A percentile compares a stretch with the other conserved stretches of the same genome.
phyloP scores from a whole-genome alignment of 2,888 invertebrate species.

The Pasiphila rectangulata region DNA sequence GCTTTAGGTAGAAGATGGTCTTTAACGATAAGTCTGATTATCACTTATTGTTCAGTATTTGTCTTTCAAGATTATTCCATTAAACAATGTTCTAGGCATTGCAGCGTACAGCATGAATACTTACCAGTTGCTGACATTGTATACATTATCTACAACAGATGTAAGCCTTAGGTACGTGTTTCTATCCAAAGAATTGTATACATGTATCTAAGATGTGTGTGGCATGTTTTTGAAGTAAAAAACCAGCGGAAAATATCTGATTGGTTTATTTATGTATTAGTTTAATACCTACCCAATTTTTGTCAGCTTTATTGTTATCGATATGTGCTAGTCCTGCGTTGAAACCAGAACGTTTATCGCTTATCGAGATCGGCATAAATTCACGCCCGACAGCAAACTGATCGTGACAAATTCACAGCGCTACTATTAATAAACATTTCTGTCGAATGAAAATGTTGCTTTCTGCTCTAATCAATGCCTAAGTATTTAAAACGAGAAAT shows the following conservation, averaged over 20 bases:
- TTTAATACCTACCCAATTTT: not conserved
- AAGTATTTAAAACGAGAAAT: slow-evolving; percentile 3
- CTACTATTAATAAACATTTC: slow-evolving; percentile 63
- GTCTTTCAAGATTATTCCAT: too few relatives aligned
- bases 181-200: too few relatives aligned
- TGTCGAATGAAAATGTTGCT: slow-evolving; percentile 24
- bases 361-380: slow-evolving; percentile 67
- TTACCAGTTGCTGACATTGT: too few relatives aligned
- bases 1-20: too few relatives aligned
- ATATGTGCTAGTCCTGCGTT: slow-evolving; percentile 28
- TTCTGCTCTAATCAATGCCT: not conserved
- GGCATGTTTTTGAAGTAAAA: not conserved
- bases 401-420: slow-evolving; percentile 75
- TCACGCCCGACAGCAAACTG: slow-evolving; percentile 66
- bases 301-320: slow-evolving; percentile 15
- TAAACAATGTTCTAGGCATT: too few relatives aligned
- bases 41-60: too few relatives aligned
- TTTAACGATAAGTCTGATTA: too few relatives aligned
- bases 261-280: not conserved
- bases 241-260: not conserved
- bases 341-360: slow-evolving; percentile 39
- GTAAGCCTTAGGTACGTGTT: too few relatives aligned
- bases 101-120: too few relatives aligned
- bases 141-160: too few relatives aligned
- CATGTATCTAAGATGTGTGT: too few relatives aligned